phyloP scores from a whole-genome alignment of 2,113 vertebrate genomes.

The Donacobius atricapilla region DNA sequence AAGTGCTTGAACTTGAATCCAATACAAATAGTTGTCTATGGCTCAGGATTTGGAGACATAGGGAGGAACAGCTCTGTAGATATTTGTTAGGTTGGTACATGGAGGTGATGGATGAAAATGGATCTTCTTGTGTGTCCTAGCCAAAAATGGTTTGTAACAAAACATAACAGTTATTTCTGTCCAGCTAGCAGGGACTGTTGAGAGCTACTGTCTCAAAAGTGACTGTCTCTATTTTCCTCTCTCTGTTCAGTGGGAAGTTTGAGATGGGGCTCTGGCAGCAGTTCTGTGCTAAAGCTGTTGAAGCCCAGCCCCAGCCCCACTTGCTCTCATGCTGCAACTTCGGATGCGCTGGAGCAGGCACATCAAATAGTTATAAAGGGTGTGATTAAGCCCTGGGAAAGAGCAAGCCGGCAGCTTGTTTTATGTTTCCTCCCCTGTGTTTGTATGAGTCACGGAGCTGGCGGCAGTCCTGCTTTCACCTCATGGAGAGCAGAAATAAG shows the following conservation, averaged over 20 bases:
- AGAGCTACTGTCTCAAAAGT: background rate
- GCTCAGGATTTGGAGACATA: background rate
- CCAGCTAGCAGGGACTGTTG: background rate
- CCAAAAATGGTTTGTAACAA: background rate
- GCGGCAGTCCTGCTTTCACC: constrained; percentile 13
- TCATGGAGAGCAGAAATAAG: background rate
- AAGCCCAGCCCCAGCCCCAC: background rate
- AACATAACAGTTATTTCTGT: background rate
- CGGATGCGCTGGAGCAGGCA: background rate
- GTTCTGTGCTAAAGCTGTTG: background rate
- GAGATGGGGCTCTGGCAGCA: background rate
- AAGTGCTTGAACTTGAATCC: background rate
- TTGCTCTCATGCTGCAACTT: background rate
- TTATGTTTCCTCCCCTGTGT: constrained; percentile 13
- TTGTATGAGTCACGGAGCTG: constrained; percentile 6
- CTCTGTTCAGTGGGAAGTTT: background rate
- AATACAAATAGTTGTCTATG: background rate
- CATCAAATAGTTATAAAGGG: background rate
- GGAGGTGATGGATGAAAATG: background rate
- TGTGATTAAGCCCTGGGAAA: constrained; percentile 52
- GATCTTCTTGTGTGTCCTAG: background rate
- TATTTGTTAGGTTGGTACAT: background rate
- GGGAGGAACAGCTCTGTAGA: background rate
- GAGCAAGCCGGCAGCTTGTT: constrained; percentile 29
- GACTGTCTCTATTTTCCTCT: background rate